Base-by-base conservation (phyloP, 1,140 invertebrate genomes). In the Delia radicum region DNA sequence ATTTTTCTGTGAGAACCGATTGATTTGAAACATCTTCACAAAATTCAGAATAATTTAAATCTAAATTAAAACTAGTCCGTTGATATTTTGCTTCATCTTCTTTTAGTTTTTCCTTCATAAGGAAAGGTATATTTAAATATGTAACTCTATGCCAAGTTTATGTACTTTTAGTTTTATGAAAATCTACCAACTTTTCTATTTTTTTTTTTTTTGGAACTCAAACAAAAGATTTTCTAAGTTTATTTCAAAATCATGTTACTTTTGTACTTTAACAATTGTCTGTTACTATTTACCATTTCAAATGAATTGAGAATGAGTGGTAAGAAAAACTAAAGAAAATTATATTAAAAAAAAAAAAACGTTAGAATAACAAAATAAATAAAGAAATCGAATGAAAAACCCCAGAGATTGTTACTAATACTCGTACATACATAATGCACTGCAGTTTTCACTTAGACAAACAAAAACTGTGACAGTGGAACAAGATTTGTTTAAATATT, bases 331-430 rank as follows among this genome's bases (percentile, higher is more conserved):
- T 15, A 33, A 37, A 69, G 65, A 69, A 69, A 69, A 69, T 65
- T 65, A 29, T 65, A 65, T 65, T 65, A 65, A 65, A 65, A 69
- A 33, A 33, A 69, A n/a, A 33, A 69, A 33, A 55, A 55, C 18
- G 48, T 21, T 21, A n/a, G 37, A 69, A 55, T 21, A 24, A 21
- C n/a, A 55, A 69, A 69, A 69, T 33, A 69, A 33, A 33, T 33
- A 69, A 69, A 33, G 31, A 69, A 69, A 69, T 69, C 65, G 65
- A 69, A 69, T 69, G 65, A 69, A 69, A 69, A 69, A 33, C 65
- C 65, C 65, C 65, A 69, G 65, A 69, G 65, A 69, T 69, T 69
- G 26, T 69, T 28, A 18, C 65, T 69, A 24, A 13, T 21, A 21
- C n/a, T 33, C 28, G 33, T 15, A 67, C 15, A 67, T 15, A 67